Base-by-base conservation (phyloP, 2,888 invertebrate species). In the Arenicola marina region DNA sequence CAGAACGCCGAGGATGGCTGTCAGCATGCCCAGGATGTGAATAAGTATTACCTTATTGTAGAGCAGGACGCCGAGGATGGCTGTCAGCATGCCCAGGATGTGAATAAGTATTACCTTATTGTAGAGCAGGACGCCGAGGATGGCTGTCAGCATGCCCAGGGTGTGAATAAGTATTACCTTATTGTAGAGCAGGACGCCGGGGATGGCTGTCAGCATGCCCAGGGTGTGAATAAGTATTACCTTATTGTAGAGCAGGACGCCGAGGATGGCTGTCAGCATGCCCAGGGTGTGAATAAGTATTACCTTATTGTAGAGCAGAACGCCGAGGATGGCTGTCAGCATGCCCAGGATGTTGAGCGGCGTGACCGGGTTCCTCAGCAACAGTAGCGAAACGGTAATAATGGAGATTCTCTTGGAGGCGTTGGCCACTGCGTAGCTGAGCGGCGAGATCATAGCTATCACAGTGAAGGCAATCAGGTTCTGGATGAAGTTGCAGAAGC, bases 401-500 rank as follows among this genome's bases (percentile, higher is more conserved):
- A 97, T 93, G 73, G 82, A 79, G 72, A 95, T 93, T 74, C 96
- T 87, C 85, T 97, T 97, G 59, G 95, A 93, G 31, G 94, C 93
- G 84, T 93, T 96, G 58, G 95, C 95, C 61, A 97, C 95, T 0
- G 95, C 95, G 84, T 97, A 97, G 0, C 94, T 93, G 34, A 97
- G 87, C 45, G 97, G 95, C n/a, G 95, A 90, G 44, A 97, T 93
- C 73, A 86, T 74, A 59, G 93, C 92, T 72, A 98, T 87, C 59
- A 97, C 91, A 73, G 92, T 93, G 85, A 97, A 97, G 0, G 97
- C 97, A 58, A 95, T 89, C 75, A 95, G 90, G 80, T 96, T 98
- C 85, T 97, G 97, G 73, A 93, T 85, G 91, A 95, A 97, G 79
- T 92, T 95, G 70, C 95, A 87, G 59, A 91, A 86, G 21, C 95